Evolutionary conservation across 2,888 invertebrate genomes (phyloP), one percentile per base, ranked within the genome.

Genomic region (Diarsia brunnea): DNA sequence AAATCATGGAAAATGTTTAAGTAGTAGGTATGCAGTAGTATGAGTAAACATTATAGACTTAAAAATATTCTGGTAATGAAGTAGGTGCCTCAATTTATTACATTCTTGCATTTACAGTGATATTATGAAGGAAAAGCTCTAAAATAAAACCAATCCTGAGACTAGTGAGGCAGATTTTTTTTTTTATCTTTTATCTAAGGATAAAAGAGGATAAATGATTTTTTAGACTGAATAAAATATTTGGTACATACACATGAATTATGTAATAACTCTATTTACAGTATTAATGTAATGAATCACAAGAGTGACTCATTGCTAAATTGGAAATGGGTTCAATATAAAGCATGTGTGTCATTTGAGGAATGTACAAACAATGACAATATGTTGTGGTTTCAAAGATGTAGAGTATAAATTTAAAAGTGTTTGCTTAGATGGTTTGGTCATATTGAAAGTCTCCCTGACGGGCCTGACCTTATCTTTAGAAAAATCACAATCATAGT

Each of bases 221-320:
- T n/a, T n/a, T n/a, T n/a, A n/a, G n/a, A 27, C 58, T 27, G 7
- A n/a, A 19, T 55, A 31, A n/a, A 19, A 24, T 38, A 24, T 21
- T 69, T 73, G 21, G 4, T 21, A 31, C 38, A 38, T 21, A 31
- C 38, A 38, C 38, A 38, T 31, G 21, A 45, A 10, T 43, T 38
- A 78, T 60, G 27, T 16, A 4, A 58, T 10, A 58, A 58, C 16
- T 16, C 49, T 55, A 65, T 12, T 8, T 51, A 61, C n/a, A 49
- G n/a, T 51, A 64, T 64, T 65, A 53, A 72, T 45, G 14, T 3
- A 79, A 66, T 78, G 58, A 78, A 66, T 80, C 78, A 81, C 43
- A 81, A 27, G n/a, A 61, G 21, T 81, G 64, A 81, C 7, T 73
- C 47, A 78, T 19, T 27, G 58, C 10, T 58, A 58, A 27, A 58